These are phyloP conservation scores for Anolis apletophallus DNA, from an alignment of 2,797 vertebrate species.

Conservation along the genomic window DNA sequence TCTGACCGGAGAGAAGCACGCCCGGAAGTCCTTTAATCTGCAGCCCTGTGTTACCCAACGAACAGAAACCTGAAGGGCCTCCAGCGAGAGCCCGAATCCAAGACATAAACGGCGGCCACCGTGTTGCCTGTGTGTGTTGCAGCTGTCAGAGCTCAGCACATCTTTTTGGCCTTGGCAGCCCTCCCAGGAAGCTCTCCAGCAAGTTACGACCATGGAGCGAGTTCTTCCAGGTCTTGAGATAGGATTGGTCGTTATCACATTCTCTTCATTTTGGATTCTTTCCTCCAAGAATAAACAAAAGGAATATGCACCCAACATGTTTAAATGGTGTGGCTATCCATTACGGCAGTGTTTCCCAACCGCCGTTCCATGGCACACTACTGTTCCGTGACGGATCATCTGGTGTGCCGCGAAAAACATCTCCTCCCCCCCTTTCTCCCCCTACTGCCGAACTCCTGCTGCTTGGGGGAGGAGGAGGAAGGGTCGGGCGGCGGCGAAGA, in stretches of 20 bases:
- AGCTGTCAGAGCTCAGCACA: slow-evolving; percentile 5
- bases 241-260: background rate
- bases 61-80: slow-evolving; percentile 48
- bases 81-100: slow-evolving; percentile 47
- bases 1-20: slow-evolving; percentile 41
- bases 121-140: background rate
- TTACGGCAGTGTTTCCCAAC: too few species aligned
- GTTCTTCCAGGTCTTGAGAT: slow-evolving; percentile 46
- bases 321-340: too few species aligned
- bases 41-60: slow-evolving; percentile 33
- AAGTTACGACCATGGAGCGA: slow-evolving; percentile 25
- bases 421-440: too few species aligned
- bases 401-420: too few species aligned
- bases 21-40: slow-evolving; percentile 57
- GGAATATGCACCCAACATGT: background rate
- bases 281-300: background rate
- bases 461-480: too few species aligned
- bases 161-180: background rate
- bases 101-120: slow-evolving; percentile 2
- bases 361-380: too few species aligned
- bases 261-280: background rate
- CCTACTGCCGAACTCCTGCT: too few species aligned
- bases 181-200: slow-evolving; percentile 37
- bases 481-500: too few species aligned
- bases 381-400: too few species aligned